Conservation (phyloP, 2,113 vertebrate genomes). For the Clarias gariepinus region DNA sequence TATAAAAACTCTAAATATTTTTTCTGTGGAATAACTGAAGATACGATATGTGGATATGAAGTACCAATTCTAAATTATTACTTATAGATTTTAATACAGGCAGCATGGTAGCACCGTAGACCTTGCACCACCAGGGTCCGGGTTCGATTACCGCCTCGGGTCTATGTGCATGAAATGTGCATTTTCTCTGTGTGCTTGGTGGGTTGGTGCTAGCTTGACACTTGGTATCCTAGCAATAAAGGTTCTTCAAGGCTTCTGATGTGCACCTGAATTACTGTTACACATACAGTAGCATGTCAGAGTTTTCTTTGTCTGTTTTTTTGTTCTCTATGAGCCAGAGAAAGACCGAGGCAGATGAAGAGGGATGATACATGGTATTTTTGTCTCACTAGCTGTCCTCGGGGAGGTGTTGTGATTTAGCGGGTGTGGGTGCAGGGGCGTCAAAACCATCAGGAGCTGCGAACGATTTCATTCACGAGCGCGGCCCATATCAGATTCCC, state of each 20-base stretch:
- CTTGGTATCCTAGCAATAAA: not conserved
- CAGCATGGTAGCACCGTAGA: no score
- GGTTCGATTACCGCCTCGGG: no score
- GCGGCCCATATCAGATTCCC: conserved; percentile 9
- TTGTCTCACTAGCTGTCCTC: conserved; percentile 34
- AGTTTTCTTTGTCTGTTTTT: no score
- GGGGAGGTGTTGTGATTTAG: conserved; percentile 41
- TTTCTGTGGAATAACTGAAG: not conserved
- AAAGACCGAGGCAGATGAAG: not conserved
- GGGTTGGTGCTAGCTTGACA: not conserved
- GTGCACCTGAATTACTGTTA: not conserved
- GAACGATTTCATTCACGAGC: conserved; percentile 37
- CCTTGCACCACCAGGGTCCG: no score
- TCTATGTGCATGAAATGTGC: no score
- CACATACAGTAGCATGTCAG: not conserved
- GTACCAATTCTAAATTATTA: no score
- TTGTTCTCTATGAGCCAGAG: not conserved
- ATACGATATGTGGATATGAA: no score
- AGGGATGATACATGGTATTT: conserved; percentile 46
- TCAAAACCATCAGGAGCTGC: conserved; percentile 10
- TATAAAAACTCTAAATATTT: not conserved
- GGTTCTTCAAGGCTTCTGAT: not conserved
- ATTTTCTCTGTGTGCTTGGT: no score
- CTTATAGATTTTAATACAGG: no score
- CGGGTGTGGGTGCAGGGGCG: not conserved